Percentiles rank a stretch among this genome's conserved stretches.
These are phyloP conservation scores for Balearica regulorum DNA, from an alignment of 2,797 vertebrate species.

Conservation along the genomic window DNA sequence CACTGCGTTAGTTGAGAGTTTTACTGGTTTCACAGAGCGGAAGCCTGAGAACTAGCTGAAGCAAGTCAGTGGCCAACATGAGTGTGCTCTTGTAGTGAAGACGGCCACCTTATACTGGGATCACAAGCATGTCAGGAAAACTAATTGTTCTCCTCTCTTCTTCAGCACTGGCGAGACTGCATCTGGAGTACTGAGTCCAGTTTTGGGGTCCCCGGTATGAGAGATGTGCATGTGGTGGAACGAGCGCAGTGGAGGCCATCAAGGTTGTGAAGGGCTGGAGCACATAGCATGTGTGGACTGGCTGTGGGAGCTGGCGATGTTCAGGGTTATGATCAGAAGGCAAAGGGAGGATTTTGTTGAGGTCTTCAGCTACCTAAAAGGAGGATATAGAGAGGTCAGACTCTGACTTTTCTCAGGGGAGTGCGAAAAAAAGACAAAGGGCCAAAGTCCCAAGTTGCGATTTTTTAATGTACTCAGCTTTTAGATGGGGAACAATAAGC, in stretches of 20 bases:
- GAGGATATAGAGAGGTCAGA: not conserved
- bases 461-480: not conserved
- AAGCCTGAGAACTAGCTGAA: not conserved
- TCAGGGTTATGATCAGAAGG: not conserved
- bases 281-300: fast-evolving
- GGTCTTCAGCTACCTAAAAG: not conserved
- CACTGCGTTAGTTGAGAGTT: not conserved
- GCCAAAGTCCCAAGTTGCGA: not conserved
- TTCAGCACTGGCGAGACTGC: not conserved
- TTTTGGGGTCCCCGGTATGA: not conserved
- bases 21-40: not conserved
- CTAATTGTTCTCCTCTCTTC: not conserved
- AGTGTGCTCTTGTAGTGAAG: not conserved
- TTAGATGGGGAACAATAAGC: not conserved
- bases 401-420: not conserved
- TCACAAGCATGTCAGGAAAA: not conserved
- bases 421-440: not conserved
- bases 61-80: not conserved
- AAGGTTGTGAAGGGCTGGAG: not conserved
- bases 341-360: not conserved
- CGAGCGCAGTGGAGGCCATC: fast-evolving
- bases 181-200: not conserved
- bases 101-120: not conserved
- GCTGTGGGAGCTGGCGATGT: not conserved
- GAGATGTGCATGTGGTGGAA: not conserved